Evolutionary conservation across 2,113 vertebrate species (phyloP), one percentile per base, ranked within the genome.

Genomic region (Camelus bactrianus): DNA sequence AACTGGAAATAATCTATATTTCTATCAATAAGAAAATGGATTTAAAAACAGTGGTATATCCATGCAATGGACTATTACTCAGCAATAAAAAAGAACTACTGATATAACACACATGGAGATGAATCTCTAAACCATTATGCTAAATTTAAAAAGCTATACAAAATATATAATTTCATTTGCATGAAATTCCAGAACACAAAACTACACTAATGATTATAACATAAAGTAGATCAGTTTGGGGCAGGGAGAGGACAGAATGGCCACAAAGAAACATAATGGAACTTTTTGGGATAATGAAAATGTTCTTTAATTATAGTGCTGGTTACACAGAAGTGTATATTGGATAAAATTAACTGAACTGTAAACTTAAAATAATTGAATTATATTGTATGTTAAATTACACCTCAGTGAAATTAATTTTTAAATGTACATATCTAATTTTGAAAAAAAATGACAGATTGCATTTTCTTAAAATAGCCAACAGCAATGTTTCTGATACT

Each of bases 21-120:
- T 87, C 54, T 79, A 79, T 86, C 42, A 64, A 79, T 5, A 91
- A n/a, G 20, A 91, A 83, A 95, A 95, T 65, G n/a, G 24, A 56
- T 58, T 73, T 26, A 17, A 76, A 94, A 84, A 81, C 54, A 70
- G 50, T 35, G 48, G 15, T 46, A 58, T 83, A 90, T 67, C 14
- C 16, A 84, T 38, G 14, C 6, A 90, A 76, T 67, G 22, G 54
- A 79, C 70, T 26, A 70, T 65, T 50, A 65, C 35, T 81, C 8
- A 62, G 16, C 62, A 91, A 79, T 70, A 65, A 83, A 82, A 83
- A 70, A 76, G 28, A 69, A 58, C 24, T 70, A 70, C 32, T 46
- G 64, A 54, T 80, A 65, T 1, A 75, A 35, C 26, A 84, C 46
- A 79, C 42, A 84, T 35, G 16, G 32, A 16, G 10, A 95, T 86